Evolutionary conservation across 1,140 invertebrate genomes (phyloP), one percentile per base, ranked within the genome.

Genomic region (Vanessa atalanta): DNA sequence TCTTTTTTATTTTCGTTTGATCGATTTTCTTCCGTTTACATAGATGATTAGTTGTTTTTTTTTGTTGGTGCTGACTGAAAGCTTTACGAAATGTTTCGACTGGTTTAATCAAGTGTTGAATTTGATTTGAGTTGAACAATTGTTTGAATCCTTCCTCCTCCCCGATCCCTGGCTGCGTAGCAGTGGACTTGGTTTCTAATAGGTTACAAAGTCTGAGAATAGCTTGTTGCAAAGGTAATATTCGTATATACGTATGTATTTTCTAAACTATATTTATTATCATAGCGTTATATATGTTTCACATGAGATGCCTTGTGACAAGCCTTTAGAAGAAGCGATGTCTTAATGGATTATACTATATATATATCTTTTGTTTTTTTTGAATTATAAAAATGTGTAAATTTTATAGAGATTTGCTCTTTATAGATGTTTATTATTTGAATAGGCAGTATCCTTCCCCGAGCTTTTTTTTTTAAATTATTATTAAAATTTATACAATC

Each of bases 171-270:
- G 88, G 88, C 89, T 89, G 87, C 84, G 87, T 92, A 91, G 90
- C 90, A 88, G 88, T 91, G 90, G 89, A 88, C 86, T 93, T 93
- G 88, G 89, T 92, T 90, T 92, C 90, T 88, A 84, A 82, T 90
- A 88, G 83, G 85, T 88, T 76, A 79, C 76, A 83, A 83, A 83
- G 78, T 75, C 82, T 78, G 78, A 26, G n/a, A 79, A 87, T 88
- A 87, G 88, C 88, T 92, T 92, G 88, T 92, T 87, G 84, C 88
- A 89, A 91, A 90, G 90, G 89, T 90, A 90, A 88, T 79, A 80
- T 79, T 57, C 65, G 67, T 78, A 81, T 84, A 81, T 79, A 83
- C 71, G 72, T 88, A 83, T 83, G 70, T 85, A 81, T 81, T 82
- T 81, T 79, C 79, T 80, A 71, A 77, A 83, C 77, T 81, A 81